Evolutionary conservation across 2,113 vertebrate genomes (phyloP).

Genomic region (Melanerpes formicivorus): DNA sequence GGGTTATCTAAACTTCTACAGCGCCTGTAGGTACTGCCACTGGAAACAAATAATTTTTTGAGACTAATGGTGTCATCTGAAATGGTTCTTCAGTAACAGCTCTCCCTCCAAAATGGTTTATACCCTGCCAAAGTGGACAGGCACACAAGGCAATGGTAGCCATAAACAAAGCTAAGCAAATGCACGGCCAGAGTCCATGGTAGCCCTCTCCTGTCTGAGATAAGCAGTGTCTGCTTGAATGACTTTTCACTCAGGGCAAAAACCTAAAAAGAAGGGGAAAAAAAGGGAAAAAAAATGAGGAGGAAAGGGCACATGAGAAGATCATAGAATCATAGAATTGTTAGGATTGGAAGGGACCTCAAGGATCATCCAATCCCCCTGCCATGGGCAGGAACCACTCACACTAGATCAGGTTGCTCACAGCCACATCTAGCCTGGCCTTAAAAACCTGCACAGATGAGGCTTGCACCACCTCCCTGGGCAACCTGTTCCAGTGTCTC

Average conservation of each 20-base stretch:
- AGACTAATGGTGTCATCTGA: neutral
- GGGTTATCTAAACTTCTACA: neutral
- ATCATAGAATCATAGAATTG: no score
- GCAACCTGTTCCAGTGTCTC: no score
- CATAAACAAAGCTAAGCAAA: neutral
- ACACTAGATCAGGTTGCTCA: no score
- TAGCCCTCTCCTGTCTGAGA: neutral
- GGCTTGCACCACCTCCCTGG: no score
- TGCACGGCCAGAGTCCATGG: no score
- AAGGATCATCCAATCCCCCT: no score
- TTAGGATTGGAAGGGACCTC: no score
- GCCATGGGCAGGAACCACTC: no score
- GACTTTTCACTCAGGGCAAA: neutral
- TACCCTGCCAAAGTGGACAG: neutral
- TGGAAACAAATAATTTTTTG: neutral
- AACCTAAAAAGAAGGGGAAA: no score
- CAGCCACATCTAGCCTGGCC: no score
- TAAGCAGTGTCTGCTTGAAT: neutral
- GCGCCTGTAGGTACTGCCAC: neutral
- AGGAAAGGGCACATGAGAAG: neutral
- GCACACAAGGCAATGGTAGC: accelerated
- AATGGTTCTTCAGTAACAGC: neutral
- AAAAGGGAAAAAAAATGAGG: neutral
- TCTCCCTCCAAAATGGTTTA: neutral
- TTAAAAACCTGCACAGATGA: no score